Evolutionary conservation across 2,888 invertebrate species (phyloP), one percentile per base, ranked within the genome.

Genomic region (Ichneumoninae sp.): DNA sequence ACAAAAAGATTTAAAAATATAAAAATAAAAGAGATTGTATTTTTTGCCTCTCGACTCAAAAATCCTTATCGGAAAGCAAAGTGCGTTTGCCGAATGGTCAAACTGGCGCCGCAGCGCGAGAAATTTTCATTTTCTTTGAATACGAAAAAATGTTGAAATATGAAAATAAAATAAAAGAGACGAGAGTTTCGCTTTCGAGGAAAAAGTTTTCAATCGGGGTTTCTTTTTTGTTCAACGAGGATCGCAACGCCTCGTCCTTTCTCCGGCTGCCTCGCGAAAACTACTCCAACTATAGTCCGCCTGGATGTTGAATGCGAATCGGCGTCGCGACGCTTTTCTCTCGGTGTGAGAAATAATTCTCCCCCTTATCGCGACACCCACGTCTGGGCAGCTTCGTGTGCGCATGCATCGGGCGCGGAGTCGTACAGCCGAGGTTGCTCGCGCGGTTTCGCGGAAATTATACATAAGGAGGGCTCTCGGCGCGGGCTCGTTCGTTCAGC

Each of bases 401-500:
- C 82, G 66, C 80, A 81, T 36, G 63, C 8, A 16, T 54, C 40
- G 40, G 40, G 16, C 13, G 7, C 16, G n/a, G 6, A 33, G 63
- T 63, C 63, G 30, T 16, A 30, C 0, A 16, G 16, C 33, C 30
- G 13, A 63, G 33, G 16, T 47, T 44, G 60, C 54, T 85, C 85
- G 80, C 22, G 22, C 13, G 78, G 84, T 81, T 75, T 76, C 82
- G 86, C 88, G 88, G 63, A 83, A 81, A 85, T 85, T 82, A 82
- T 79, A 82, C 52, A 69, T 79, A 74, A 76, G 77, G 50, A 70
- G 69, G 33, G 60, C 68, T 73, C 22, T 70, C 44, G 65, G 81
- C 65, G 74, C 79, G 66, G 73, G 71, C 76, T 79, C 79, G 40
- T 33, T 71, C 63, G 44, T 70, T 70, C 65, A 2, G 16, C 60